phyloP scores from a whole-genome alignment of 2,797 vertebrate species.

The Dicrostonyx torquatus region DNA sequence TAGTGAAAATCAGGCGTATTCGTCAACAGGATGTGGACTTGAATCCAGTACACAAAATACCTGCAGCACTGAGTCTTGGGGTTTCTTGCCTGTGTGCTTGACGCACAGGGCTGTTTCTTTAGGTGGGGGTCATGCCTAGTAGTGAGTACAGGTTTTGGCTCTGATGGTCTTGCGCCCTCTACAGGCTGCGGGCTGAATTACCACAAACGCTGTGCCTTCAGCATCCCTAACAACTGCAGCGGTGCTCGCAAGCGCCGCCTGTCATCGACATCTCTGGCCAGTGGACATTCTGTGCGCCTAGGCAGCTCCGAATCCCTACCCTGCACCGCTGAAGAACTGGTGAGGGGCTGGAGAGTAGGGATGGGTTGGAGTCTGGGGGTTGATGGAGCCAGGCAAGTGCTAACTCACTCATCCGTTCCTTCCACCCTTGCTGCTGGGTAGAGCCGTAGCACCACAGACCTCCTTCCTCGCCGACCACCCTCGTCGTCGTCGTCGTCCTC shows the following conservation, averaged over 20 bases:
- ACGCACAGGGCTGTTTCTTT: not conserved
- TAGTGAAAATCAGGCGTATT: not conserved
- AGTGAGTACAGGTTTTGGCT: not conserved
- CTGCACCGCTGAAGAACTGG: constrained; percentile 86
- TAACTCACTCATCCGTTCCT: not conserved
- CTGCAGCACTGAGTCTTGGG: not conserved
- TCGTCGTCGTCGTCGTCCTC: constrained; percentile 75
- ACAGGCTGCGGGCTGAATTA: constrained; percentile 95
- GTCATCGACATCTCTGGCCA: constrained; percentile 92
- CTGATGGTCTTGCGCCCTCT: constrained; percentile 33
- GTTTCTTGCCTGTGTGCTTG: not conserved
- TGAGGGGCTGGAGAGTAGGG: constrained; percentile 84
- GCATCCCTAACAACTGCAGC: constrained; percentile 96
- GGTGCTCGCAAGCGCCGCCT: constrained; percentile 93
- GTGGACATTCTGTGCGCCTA: constrained; percentile 91
- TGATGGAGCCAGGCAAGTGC: not conserved
- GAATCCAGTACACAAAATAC: not conserved
- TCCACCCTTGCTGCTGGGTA: not conserved
- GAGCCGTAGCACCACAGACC: constrained; percentile 75
- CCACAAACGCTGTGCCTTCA: constrained; percentile 96
- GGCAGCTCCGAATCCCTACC: constrained; percentile 90
- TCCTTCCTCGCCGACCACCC: constrained; percentile 74
- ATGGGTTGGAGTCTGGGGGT: not conserved
- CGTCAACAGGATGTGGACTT: not conserved
- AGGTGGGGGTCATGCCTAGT: not conserved